Evolutionary conservation across 2,888 invertebrate genomes (phyloP), one percentile per base, ranked within the genome.

Genomic region (Tinea pellionella): DNA sequence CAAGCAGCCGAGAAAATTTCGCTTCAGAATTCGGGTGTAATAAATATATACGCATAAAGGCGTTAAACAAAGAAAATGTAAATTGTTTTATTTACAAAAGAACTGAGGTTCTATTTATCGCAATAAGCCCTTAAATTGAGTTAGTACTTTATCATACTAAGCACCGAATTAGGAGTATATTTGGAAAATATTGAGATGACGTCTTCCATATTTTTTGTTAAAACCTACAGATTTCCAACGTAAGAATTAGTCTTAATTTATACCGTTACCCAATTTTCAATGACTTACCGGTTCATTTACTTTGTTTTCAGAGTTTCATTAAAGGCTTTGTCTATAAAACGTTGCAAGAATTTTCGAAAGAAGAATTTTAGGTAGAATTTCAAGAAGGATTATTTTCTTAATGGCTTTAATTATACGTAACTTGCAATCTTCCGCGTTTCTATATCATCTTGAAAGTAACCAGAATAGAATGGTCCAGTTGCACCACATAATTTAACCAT

Each of bases 271-370:
- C 53, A 53, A 53, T 53, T 53, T 53, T 53, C 53, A 53, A 53
- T 53, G 53, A 53, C 24, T 53, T 53, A 53, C 53, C 11, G 53
- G 53, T 53, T 53, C 53, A 53, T 53, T 53, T 53, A 53, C 53
- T 24, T 53, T 53, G 19, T 18, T 47, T 47, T 47, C 24, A 1
- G 24, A 53, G 53, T 53, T 53, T 53, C 53, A 53, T 53, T 53
- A 53, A 8, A 19, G 24, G 53, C 53, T 53, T 53, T 19, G 24
- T 18, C 18, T 53, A 53, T 24, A 53, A 53, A 53, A 24, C 53
- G 53, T 24, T 18, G 24, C 18, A 53, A 24, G 18, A 53, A 24
- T 53, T 53, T 53, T 12, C 2, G 24, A 15, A 6, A 24, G 41
- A 2, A 41, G n/a, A 53, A 24, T 53, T 53, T 53, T 12, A 12